phyloP scores from a whole-genome alignment of 1,140 invertebrate genomes.

The Drosophila novamexicana region DNA sequence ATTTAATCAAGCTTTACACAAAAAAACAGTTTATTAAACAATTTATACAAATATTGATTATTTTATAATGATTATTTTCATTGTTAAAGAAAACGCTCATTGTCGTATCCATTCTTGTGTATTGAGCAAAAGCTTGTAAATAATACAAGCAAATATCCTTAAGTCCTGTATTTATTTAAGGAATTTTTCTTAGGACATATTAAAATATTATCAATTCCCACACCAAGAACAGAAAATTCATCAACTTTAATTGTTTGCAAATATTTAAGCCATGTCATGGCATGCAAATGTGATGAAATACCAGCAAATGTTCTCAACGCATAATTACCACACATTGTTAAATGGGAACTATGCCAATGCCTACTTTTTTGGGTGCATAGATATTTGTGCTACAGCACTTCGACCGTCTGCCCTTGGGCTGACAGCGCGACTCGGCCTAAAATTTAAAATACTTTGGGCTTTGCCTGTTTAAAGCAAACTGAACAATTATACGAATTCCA shows the following conservation, averaged over 20 bases:
- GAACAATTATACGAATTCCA: conserved; percentile 27
- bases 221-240: not conserved
- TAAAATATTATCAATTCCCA: conserved; percentile 14
- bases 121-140: not conserved
- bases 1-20: too few relatives aligned
- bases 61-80: too few relatives aligned
- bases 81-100: too few relatives aligned
- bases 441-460: conserved; percentile 37
- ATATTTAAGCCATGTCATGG: conserved; percentile 34
- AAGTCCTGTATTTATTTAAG: not conserved
- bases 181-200: not conserved
- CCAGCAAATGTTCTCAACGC: conserved; percentile 33
- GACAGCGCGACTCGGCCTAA: conserved; percentile 24
- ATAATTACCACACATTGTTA: conserved; percentile 64
- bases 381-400: conserved; percentile 2
- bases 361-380: conserved; percentile 22
- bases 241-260: conserved; percentile 13
- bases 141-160: too few relatives aligned
- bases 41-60: too few relatives aligned
- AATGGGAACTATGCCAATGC: conserved; percentile 74
- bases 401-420: conserved; percentile 61
- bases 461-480: conserved; percentile 28
- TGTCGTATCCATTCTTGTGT: too few relatives aligned
- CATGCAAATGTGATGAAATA: conserved; percentile 38
- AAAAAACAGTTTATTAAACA: too few relatives aligned